These are phyloP conservation scores for Nestor notabilis DNA, from an alignment of 2,113 vertebrate genomes.

Conservation along the genomic window DNA sequence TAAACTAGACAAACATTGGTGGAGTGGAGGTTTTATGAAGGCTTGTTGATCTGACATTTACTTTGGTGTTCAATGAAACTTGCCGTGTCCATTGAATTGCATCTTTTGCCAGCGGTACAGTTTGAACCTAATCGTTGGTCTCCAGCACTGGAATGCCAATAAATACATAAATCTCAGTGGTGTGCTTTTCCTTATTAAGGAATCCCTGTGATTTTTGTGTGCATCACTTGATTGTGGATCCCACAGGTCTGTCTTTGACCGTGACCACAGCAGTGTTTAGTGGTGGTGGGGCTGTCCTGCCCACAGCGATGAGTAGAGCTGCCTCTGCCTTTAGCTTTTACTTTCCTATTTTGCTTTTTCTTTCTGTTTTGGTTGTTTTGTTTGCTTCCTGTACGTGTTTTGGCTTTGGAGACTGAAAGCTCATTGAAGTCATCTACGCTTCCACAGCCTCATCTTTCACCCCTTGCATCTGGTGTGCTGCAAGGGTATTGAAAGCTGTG, in stretches of 20 bases:
- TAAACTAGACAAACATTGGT: background rate
- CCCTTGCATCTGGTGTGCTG: fast-evolving
- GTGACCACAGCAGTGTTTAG: background rate
- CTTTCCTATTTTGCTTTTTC: background rate
- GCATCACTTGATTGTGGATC: background rate
- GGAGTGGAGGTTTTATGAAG: background rate
- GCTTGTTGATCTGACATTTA: slow-evolving; percentile 9
- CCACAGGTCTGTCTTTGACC: fast-evolving
- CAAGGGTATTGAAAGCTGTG: background rate
- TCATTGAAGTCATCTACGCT: background rate
- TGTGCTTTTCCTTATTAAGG: background rate
- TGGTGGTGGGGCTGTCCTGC: fast-evolving
- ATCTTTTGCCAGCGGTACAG: background rate
- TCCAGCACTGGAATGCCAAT: background rate
- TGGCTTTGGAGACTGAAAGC: background rate
- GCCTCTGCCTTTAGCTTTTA: background rate
- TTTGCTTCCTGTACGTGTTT: background rate
- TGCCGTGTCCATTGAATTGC: background rate
- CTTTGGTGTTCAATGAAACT: background rate
- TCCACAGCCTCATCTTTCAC: background rate
- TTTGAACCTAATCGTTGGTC: background rate
- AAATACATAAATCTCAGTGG: background rate
- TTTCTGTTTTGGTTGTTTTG: background rate
- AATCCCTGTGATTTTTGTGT: background rate
- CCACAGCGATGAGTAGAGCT: background rate